A percentile compares a stretch with the other conserved stretches of the same genome.
Conservation (phyloP, 2,888 invertebrate genomes). For the Diabrotica balteata region DNA sequence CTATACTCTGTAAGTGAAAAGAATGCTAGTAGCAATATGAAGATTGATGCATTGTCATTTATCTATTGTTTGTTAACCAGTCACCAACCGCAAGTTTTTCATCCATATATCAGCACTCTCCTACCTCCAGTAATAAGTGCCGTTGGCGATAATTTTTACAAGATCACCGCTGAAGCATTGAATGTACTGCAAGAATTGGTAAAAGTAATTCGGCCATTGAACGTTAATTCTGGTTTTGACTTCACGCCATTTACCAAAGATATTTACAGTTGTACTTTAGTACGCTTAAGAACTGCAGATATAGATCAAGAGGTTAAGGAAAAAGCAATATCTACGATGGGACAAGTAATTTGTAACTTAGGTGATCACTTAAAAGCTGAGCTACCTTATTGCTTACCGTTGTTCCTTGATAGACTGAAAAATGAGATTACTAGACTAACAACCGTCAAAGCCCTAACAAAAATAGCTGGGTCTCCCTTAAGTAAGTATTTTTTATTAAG, state of each 20-base stretch:
- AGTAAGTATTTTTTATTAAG: slow-evolving; percentile 53
- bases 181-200: slow-evolving; percentile 92
- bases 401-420: slow-evolving; percentile 91
- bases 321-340: slow-evolving; percentile 95
- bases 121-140: slow-evolving; percentile 87
- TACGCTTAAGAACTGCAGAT: slow-evolving; percentile 89
- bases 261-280: slow-evolving; percentile 85
- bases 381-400: slow-evolving; percentile 85
- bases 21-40: slow-evolving; percentile 95
- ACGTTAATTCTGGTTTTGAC: slow-evolving; percentile 69
- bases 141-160: slow-evolving; percentile 96
- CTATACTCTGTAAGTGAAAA: slow-evolving; percentile 90
- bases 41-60: slow-evolving; percentile 95
- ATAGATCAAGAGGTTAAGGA: slow-evolving; percentile 99
- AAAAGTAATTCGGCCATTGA: slow-evolving; percentile 88
- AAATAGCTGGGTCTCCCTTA: slow-evolving; percentile 90
- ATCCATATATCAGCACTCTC: slow-evolving; percentile 78
- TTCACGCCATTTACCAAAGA: slow-evolving; percentile 79
- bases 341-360: slow-evolving; percentile 90
- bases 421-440: slow-evolving; percentile 98
- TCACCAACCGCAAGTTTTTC: slow-evolving; percentile 81
- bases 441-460: slow-evolving; percentile 93
- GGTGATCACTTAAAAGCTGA: slow-evolving; percentile 86
- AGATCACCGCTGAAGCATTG: slow-evolving; percentile 96
- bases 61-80: slow-evolving; percentile 83